Evolutionary conservation across 2,113 vertebrate species (phyloP), one percentile per base, ranked within the genome.

Genomic region (Alces alces): DNA sequence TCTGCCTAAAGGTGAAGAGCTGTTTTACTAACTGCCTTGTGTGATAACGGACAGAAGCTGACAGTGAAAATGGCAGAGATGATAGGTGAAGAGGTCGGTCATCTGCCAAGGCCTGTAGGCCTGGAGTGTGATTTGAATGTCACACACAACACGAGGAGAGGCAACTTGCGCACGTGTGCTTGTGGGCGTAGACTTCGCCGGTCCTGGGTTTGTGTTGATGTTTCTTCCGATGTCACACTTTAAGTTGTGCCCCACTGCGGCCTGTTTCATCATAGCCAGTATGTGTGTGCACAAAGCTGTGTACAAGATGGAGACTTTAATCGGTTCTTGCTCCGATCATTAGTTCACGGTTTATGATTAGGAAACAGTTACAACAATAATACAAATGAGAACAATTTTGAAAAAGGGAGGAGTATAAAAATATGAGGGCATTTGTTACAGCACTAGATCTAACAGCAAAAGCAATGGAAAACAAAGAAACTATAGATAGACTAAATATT

Each of bases 1-100:
- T 89, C 89, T 92, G 96, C 91, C 96, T 57, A 83, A 86, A 93
- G 91, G 95, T 97, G 61, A 98, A 83, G 73, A 64, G 64, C 55
- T 33, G 39, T 64, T 95, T 79, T 78, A 57, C 89, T 61, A 86
- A 95, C 96, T 92, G 91, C 95, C 78, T 87, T 14, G 4, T 54
- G 66, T 10, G 28, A 52, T 64, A 73, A 97, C 1, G 36, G 97
- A 95, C 57, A 89, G 95, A 89, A n/a, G 45, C 96, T 73, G 79
- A 61, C 91, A 93, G 27, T 14, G 43, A 89, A 94, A 93, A 94
- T 50, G 27, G 64, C 95, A 89, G 30, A 84, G 55, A 89, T 36
- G 55, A 52, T 9, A 80, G 66, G 86, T 70, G 36, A 86, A 78
- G 66, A 93, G 78, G 82, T 79, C 82, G 33, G 52, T 96, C 86